These are phyloP conservation scores for Phymatocera aterrima DNA, from an alignment of 2,888 invertebrate genomes.

Conservation along the genomic window DNA sequence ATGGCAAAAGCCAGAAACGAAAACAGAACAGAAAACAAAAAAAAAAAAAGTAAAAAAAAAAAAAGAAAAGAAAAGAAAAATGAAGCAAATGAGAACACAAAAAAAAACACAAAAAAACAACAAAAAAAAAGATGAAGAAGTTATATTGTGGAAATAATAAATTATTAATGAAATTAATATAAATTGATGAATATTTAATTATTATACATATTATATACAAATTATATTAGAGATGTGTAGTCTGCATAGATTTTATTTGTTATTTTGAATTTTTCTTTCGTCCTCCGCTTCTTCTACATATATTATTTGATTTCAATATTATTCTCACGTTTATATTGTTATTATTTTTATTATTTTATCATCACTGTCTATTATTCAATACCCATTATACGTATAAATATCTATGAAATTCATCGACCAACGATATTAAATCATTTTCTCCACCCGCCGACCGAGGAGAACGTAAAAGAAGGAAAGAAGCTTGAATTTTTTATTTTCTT, in stretches of 20 bases:
- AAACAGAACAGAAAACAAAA: too few species aligned
- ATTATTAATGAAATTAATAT: constrained; percentile 75
- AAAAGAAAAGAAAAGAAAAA: too few species aligned
- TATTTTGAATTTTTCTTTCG: constrained; percentile 60
- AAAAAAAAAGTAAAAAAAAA: too few species aligned
- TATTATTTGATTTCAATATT: constrained; percentile 45
- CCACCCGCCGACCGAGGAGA: not conserved
- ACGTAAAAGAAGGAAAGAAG: not conserved
- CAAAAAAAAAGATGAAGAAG: too few species aligned
- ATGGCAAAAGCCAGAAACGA: too few species aligned
- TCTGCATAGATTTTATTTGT: constrained; percentile 73
- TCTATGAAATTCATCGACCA: too few species aligned
- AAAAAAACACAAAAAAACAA: too few species aligned
- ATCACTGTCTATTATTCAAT: constrained; percentile 56
- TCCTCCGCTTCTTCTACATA: constrained; percentile 52
- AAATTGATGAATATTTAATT: constrained; percentile 74
- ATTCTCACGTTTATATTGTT: constrained; percentile 50
- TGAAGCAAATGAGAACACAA: too few species aligned
- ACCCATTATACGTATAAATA: constrained; percentile 39
- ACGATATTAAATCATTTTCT: not conserved
- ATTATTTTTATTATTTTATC: constrained; percentile 54
- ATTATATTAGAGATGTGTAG: too few species aligned
- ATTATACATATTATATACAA: constrained; percentile 70
- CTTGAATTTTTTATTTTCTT: too few species aligned
- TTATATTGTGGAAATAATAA: constrained; percentile 74